Evolutionary conservation across 2,797 vertebrate species (phyloP), one percentile per base, ranked within the genome.

Genomic region (Toxotes lorentzi): DNA sequence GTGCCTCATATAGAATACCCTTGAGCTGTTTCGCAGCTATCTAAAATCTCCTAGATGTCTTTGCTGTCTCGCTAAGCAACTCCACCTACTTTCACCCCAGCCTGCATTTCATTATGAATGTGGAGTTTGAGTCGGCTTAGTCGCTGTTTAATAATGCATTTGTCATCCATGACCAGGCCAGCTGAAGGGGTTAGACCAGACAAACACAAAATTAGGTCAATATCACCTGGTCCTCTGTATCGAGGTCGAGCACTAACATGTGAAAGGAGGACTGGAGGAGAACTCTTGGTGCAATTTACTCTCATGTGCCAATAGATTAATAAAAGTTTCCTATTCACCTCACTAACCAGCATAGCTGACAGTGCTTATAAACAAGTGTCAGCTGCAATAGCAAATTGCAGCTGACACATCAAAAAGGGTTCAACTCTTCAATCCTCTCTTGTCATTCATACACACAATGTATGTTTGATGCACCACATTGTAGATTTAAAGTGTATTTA

Each of bases 1-100:
- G 67, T 65, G 88, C 94, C 92, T 94, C 90, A 94, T 95, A 95
- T 94, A 93, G 92, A 94, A 95, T 93, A 94, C 93, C 94, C 94
- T 94, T 94, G 91, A 95, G 95, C 93, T 92, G 89, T 90, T 93
- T 93, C 89, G 87, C 87, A 85, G 91, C 90, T 90, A 89, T 91
- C 89, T 90, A 79, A 94, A 89, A 91, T 88, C 88, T 91, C 85
- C 90, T 86, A 73, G 76, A 92, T 90, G 86, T 87, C 88, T 93
- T 91, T 89, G 81, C 87, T 76, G 88, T 78, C 88, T 87, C 71
- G 81, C 78, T 79, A 80, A 76, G 79, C 78, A 86, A 65, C 86
- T 77, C 84, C 86, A 86, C 89, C 86, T 88, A 76, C 78, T 88
- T 86, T 89, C 72, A 83, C 85, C 84, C 73, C 16, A 16, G 70